These are phyloP conservation scores for Tetranychus cinnabarinus DNA, from an alignment of 1,140 invertebrate species.

Conservation along the genomic window DNA sequence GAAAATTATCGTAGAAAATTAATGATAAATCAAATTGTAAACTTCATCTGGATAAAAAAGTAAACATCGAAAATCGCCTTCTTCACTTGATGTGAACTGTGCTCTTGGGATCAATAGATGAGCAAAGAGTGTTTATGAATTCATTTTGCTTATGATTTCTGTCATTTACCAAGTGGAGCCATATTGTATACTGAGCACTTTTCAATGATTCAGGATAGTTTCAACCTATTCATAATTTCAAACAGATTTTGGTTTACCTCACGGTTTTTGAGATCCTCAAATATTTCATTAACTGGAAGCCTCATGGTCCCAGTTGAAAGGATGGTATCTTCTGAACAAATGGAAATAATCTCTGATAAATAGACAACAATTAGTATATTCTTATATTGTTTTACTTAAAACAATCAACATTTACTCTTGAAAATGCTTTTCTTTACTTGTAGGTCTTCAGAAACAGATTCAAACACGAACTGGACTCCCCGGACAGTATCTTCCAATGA, in stretches of 20 bases:
- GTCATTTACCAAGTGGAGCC: no score
- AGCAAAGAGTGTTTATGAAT: no score
- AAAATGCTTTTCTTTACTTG: constrained; percentile 23
- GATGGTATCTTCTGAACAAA: constrained; percentile 19
- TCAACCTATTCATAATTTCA: no score
- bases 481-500: constrained; percentile 24
- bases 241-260: constrained; percentile 15
- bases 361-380: background rate
- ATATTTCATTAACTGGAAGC: constrained; percentile 19
- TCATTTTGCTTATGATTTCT: no score
- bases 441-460: constrained; percentile 24
- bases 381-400: background rate
- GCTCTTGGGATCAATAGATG: no score
- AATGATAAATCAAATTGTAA: background rate
- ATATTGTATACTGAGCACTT: no score
- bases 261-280: constrained; percentile 17
- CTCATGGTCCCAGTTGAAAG: constrained; percentile 22
- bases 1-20: background rate
- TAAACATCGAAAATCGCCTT: no score
- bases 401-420: constrained; percentile 18
- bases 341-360: constrained; percentile 19
- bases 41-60: background rate
- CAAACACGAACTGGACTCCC: constrained; percentile 25
- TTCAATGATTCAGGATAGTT: no score
- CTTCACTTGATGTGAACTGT: no score